phyloP scores from a whole-genome alignment of 1,140 invertebrate species.

The Ostrea edulis region DNA sequence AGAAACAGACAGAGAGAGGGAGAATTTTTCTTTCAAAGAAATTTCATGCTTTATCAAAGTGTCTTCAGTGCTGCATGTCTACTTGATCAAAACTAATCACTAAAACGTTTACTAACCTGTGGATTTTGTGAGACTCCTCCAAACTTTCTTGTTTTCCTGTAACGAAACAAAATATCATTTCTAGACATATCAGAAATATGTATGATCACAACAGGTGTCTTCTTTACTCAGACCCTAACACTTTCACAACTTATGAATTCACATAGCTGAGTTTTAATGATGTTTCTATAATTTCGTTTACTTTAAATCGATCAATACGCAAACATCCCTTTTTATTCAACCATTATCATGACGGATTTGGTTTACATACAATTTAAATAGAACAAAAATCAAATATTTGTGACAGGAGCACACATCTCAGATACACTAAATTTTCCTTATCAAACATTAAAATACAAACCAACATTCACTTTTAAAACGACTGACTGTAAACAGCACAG shows the following conservation, averaged over 20 bases:
- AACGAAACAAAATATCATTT: conserved; percentile 26
- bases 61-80: not conserved
- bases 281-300: not conserved
- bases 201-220: not conserved
- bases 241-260: not conserved
- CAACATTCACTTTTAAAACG: conserved; percentile 1
- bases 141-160: conserved; percentile 30
- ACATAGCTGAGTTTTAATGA: not conserved
- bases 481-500: too few relatives aligned
- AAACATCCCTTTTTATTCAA: conserved; percentile 4
- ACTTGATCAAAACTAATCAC: not conserved
- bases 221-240: not conserved
- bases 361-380: not conserved
- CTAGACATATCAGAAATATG: not conserved
- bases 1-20: too few relatives aligned
- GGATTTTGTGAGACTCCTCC: not conserved
- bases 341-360: not conserved
- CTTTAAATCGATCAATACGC: conserved; percentile 1
- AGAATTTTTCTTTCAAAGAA: too few relatives aligned
- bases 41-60: too few relatives aligned
- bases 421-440: not conserved
- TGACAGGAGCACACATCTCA: not conserved
- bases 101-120: not conserved
- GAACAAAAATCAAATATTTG: not conserved
- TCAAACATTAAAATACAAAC: not conserved